Conservation (phyloP, 2,888 invertebrate species). For the Apodemia duryi region DNA sequence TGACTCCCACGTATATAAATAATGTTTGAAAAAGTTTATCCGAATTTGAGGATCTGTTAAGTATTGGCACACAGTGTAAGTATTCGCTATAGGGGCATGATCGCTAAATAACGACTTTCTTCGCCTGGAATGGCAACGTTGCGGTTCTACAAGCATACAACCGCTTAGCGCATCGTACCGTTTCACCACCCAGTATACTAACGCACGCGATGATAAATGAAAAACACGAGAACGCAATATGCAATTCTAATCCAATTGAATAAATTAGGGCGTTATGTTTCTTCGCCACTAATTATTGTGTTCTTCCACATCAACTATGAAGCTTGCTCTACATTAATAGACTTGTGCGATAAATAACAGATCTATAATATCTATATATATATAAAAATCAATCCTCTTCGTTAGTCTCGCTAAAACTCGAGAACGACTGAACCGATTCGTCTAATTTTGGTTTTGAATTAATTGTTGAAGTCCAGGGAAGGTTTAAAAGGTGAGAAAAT, state of each 20-base stretch:
- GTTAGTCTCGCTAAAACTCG: too few relatives aligned
- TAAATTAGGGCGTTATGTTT: constrained; percentile 20
- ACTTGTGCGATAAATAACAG: background rate
- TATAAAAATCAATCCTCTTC: too few relatives aligned
- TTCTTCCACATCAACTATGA: constrained; percentile 5
- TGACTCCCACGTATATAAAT: background rate
- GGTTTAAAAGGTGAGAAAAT: too few relatives aligned
- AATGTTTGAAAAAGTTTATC: background rate
- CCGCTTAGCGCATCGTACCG: constrained; percentile 50
- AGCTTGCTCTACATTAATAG: background rate
- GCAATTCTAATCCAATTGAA: constrained; percentile 29
- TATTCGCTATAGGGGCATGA: constrained; percentile 29
- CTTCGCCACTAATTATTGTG: constrained; percentile 2
- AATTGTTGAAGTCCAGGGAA: too few relatives aligned
- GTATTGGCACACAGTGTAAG: constrained; percentile 12
- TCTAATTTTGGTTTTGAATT: too few relatives aligned
- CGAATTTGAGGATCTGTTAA: background rate
- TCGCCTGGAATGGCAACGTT: constrained; percentile 69
- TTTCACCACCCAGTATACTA: constrained; percentile 45
- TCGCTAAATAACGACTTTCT: constrained; percentile 65
- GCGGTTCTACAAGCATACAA: constrained; percentile 42
- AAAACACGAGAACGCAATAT: constrained; percentile 32
- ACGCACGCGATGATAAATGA: constrained; percentile 39
- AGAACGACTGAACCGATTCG: too few relatives aligned
- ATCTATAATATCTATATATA: background rate